Conservation (phyloP, 1,140 invertebrate species). For the Rhagoletis zephyria region DNA sequence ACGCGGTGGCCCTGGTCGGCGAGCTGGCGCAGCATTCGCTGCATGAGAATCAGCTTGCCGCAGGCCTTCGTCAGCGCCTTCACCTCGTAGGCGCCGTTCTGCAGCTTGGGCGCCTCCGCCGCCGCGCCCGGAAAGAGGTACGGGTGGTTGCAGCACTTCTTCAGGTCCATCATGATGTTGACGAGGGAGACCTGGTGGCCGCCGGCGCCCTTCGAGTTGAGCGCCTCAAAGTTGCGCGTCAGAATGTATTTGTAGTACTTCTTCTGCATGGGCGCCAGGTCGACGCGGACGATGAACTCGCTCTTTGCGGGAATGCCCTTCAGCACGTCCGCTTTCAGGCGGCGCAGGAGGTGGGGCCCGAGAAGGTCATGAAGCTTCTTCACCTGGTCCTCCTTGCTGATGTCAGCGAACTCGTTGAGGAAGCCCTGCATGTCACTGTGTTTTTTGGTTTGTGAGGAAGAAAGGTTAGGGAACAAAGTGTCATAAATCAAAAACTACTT, state of each 20-base stretch:
- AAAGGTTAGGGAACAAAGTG: no score
- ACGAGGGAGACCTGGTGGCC: conserved; percentile 95
- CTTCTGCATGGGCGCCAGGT: conserved; percentile 99
- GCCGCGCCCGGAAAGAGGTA: conserved; percentile 97
- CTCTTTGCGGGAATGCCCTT: conserved; percentile 99
- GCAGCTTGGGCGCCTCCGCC: conserved; percentile 89
- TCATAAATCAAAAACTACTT: no score
- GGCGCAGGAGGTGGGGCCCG: conserved; percentile 97
- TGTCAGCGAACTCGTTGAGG: conserved; percentile 98
- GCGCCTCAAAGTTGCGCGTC: conserved; percentile 97
- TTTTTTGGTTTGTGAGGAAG: no score
- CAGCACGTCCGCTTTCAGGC: conserved; percentile 97
- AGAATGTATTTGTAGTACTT: conserved; percentile 99
- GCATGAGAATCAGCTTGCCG: conserved; percentile 94
- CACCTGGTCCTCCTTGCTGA: conserved; percentile 99
- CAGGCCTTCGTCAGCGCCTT: conserved; percentile 94
- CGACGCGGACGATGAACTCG: conserved; percentile 99
- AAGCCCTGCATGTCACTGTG: conserved; percentile 95
- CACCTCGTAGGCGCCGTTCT: conserved; percentile 95
- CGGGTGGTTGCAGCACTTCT: conserved; percentile 99
- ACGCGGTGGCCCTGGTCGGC: conserved; percentile 96
- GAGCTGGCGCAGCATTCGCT: conserved; percentile 94
- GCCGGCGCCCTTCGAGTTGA: conserved; percentile 95
- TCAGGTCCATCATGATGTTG: conserved; percentile 99
- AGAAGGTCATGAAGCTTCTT: conserved; percentile 98